phyloP scores from a whole-genome alignment of 1,140 invertebrate species.

The Ostrea denselamellosa region DNA sequence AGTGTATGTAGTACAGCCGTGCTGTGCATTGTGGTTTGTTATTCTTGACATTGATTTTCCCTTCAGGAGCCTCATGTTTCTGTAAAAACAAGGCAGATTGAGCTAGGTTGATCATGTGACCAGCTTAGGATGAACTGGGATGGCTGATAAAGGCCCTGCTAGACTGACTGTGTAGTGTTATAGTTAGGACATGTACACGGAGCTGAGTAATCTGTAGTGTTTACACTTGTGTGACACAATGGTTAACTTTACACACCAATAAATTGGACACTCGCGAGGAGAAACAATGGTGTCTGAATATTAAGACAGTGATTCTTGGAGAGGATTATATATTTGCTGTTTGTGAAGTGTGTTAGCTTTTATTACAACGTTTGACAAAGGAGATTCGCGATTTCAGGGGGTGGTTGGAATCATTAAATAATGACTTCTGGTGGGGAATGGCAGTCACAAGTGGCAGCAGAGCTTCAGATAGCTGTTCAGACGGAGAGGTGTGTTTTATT shows the following conservation, averaged over 20 bases:
- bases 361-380: slow-evolving; percentile 16
- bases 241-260: not conserved
- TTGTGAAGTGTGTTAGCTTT: slow-evolving; percentile 25
- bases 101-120: slow-evolving; percentile 59
- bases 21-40: slow-evolving; percentile 25
- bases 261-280: not conserved
- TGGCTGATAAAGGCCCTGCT: slow-evolving; percentile 46
- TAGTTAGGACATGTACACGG: slow-evolving; percentile 41
- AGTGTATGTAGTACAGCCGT: slow-evolving; percentile 5
- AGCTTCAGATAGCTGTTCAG: slow-evolving; percentile 56
- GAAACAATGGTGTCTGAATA: slow-evolving; percentile 13
- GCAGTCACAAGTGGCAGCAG: slow-evolving; percentile 51
- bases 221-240: slow-evolving; percentile 36
- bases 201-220: slow-evolving; percentile 29
- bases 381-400: not conserved
- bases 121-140: slow-evolving; percentile 57
- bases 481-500: slow-evolving; percentile 54
- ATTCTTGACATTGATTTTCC: slow-evolving; percentile 41
- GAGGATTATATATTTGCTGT: not conserved
- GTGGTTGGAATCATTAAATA: slow-evolving; percentile 24
- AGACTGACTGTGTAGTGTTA: slow-evolving; percentile 37
- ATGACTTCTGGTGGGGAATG: slow-evolving; percentile 51
- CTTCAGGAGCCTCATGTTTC: slow-evolving; percentile 46
- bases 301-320: slow-evolving; percentile 14
- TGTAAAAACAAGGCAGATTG: slow-evolving; percentile 59